These are phyloP conservation scores for Myocastor coypus DNA, from an alignment of 2,113 vertebrate genomes.

Conservation along the genomic window DNA sequence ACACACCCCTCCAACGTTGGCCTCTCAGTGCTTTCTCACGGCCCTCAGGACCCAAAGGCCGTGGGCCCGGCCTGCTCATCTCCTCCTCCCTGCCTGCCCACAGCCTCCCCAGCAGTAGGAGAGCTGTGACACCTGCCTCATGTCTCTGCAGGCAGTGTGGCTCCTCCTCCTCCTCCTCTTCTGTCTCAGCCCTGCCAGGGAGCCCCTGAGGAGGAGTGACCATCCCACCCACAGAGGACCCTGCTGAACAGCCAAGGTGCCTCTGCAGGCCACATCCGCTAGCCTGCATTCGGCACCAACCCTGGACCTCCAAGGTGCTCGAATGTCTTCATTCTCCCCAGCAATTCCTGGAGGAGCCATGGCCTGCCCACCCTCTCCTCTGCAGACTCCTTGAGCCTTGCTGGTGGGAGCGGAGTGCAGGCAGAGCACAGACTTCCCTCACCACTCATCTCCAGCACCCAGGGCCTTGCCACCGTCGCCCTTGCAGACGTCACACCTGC, in stretches of 20 bases:
- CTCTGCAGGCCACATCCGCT: not conserved
- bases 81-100: too few relatives aligned
- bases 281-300: accelerated
- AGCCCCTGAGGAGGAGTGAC: accelerated
- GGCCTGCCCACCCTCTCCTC: not conserved
- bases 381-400: accelerated
- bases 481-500: not conserved
- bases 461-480: not conserved
- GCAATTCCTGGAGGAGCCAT: accelerated
- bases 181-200: not conserved
- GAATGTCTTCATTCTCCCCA: not conserved
- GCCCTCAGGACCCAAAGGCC: not conserved
- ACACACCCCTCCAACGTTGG: too few relatives aligned
- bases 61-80: not conserved
- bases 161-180: not conserved
- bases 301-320: not conserved
- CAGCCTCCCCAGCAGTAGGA: not conserved
- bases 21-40: not conserved
- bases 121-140: accelerated
- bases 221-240: accelerated
- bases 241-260: not conserved
- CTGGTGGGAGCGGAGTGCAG: not conserved
- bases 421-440: accelerated
- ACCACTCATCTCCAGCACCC: not conserved
- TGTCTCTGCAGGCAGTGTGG: not conserved